Base-by-base conservation (phyloP, 2,888 invertebrate genomes). In the Belgica antarctica region DNA sequence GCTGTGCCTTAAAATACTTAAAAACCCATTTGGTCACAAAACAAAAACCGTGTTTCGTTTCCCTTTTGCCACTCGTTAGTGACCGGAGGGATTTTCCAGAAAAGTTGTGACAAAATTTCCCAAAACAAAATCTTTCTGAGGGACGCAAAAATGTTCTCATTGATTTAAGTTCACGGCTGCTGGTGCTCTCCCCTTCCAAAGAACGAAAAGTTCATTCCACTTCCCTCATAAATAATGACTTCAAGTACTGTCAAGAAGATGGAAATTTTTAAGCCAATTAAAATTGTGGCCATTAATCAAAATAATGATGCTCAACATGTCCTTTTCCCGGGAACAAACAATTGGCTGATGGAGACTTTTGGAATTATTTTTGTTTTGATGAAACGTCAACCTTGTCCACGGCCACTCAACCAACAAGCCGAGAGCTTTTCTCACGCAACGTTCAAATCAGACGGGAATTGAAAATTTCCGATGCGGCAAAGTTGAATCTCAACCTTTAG, bases 301-400 rank as follows among this genome's bases (percentile, higher is more conserved):
- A 59, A 27, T 59, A 59, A 59, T 59, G 59, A 59, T 59, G 59
- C 59, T 59, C 52, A 52, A 52, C 52, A 52, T 52, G 52, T 52
- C 52, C 52, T 41, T 41, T 41, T 41, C 34, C 5, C 5, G 12
- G 22, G 22, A 52, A 52, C 22, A 22, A 52, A 52, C 19, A 52
- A 52, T 22, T 22, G 12, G 34, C 5, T 31, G 34, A 12, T 31
- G 34, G 34, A 31, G 34, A n/a, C n/a, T n/a, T n/a, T n/a, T n/a
- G n/a, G n/a, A n/a, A n/a, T n/a, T n/a, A n/a, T n/a, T n/a, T n/a
- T n/a, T n/a, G n/a, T n/a, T n/a, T n/a, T n/a, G n/a, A n/a, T n/a
- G n/a, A n/a, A n/a, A n/a, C n/a, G n/a, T n/a, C n/a, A n/a, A n/a
- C n/a, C n/a, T n/a, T n/a, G n/a, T n/a, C n/a, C n/a, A n/a, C n/a